Conservation (phyloP, 2,113 vertebrate species). For the Saimiri boliviensis region DNA sequence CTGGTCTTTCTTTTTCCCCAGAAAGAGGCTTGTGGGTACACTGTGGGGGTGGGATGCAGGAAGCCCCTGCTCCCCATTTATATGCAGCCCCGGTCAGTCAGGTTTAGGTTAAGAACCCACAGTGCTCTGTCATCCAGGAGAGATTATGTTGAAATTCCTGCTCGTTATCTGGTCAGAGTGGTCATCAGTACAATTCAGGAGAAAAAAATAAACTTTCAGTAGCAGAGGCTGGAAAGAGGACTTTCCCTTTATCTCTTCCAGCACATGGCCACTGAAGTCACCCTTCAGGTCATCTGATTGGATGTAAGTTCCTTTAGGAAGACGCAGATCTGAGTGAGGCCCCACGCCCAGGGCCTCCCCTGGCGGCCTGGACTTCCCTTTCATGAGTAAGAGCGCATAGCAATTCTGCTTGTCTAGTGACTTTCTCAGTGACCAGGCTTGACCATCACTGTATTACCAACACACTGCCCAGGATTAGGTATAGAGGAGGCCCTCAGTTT, state of each 20-base stretch:
- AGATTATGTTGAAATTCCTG: too few relatives aligned
- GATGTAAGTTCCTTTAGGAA: neutral
- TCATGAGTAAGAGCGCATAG: neutral
- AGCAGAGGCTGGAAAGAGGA: neutral
- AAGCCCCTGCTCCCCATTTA: neutral
- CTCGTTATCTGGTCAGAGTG: neutral
- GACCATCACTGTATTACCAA: neutral
- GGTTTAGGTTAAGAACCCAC: neutral
- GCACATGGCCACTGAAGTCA: neutral
- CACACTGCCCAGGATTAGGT: neutral
- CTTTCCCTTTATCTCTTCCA: neutral
- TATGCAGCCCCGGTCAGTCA: neutral
- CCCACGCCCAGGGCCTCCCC: neutral
- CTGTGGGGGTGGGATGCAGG: fast-evolving
- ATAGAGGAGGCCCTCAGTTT: fast-evolving
- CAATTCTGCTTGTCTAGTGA: neutral
- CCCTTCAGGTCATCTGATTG: too few relatives aligned
- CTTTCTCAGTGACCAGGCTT: neutral
- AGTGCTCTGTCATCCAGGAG: neutral
- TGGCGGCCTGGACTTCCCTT: neutral
- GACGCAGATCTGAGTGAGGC: neutral
- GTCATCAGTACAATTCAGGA: neutral
- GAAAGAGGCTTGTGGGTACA: neutral
- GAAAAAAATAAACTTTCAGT: too few relatives aligned
- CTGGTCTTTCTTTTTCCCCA: neutral